phyloP scores from a whole-genome alignment of 2,113 vertebrate genomes.

The Chlorodrepanis virens region DNA sequence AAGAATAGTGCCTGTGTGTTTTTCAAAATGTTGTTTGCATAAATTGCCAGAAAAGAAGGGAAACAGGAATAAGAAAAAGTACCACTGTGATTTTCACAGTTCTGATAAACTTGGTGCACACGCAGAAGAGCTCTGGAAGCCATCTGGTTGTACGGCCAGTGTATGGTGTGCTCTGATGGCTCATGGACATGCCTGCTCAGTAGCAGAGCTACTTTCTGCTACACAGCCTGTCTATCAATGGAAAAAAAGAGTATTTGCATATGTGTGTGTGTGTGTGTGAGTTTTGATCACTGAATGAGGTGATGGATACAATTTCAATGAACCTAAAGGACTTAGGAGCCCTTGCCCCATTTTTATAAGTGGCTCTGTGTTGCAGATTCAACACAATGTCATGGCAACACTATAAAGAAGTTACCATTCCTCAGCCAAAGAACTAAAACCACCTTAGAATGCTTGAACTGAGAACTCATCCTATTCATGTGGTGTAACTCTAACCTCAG shows the following conservation, averaged over 20 bases:
- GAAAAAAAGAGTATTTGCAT: neutral
- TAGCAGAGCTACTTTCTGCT: neutral
- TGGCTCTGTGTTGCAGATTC: neutral
- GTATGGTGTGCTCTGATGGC: neutral
- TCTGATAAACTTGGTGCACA: neutral
- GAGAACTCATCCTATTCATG: neutral
- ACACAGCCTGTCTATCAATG: neutral
- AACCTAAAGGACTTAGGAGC: neutral
- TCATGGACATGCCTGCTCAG: neutral
- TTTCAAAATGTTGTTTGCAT: constrained; percentile 32
- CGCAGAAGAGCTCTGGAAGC: neutral
- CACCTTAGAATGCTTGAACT: neutral
- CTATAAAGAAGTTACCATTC: neutral
- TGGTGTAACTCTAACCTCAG: neutral
- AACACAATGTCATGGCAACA: neutral
- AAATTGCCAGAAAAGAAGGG: neutral
- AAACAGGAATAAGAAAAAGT: neutral
- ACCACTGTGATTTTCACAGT: neutral
- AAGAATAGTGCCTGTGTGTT: neutral
- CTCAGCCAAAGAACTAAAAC: neutral
- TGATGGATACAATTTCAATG: neutral
- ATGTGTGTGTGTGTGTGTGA: too few relatives aligned
- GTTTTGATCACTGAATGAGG: neutral
- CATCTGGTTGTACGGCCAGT: neutral
- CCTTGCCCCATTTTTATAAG: neutral